phyloP scores from a whole-genome alignment of 2,113 vertebrate genomes.

The Recurvirostra avosetta region DNA sequence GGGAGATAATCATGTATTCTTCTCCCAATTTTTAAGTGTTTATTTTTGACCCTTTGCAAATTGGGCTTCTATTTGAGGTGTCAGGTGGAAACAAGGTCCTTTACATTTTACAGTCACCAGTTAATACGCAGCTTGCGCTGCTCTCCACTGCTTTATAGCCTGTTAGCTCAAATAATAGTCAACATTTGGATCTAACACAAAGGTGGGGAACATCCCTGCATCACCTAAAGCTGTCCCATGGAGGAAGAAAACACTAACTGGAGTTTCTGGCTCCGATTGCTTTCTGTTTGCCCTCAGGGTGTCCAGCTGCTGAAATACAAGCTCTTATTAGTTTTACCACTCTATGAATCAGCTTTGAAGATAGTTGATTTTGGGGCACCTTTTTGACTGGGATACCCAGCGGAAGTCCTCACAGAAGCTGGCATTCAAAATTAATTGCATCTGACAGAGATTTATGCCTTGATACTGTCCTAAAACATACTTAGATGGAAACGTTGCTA shows the following conservation, averaged over 20 bases:
- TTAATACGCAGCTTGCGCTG: not conserved
- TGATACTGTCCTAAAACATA: not conserved
- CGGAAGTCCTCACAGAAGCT: not conserved
- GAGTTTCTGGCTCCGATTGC: not conserved
- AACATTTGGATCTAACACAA: not conserved
- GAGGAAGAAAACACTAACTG: not conserved
- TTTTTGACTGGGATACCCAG: not conserved
- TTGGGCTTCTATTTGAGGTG: not conserved
- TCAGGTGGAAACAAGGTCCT: not conserved
- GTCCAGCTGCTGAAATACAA: conserved; percentile 5
- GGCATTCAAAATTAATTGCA: not conserved
- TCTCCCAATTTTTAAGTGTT: not conserved
- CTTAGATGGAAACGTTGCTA: not conserved
- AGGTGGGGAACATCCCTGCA: not conserved
- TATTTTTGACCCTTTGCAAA: not conserved
- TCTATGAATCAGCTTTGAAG: not conserved
- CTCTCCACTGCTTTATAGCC: not conserved
- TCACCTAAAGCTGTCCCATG: not conserved
- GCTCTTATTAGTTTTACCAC: not conserved
- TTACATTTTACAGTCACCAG: not conserved
- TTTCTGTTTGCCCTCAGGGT: conserved; percentile 2
- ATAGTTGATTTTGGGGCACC: not conserved
- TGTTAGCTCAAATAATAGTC: not conserved
- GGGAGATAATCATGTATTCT: not conserved
- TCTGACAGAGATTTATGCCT: not conserved